Conservation (phyloP, 2,113 vertebrate species). For the Pardalotus punctatus region DNA sequence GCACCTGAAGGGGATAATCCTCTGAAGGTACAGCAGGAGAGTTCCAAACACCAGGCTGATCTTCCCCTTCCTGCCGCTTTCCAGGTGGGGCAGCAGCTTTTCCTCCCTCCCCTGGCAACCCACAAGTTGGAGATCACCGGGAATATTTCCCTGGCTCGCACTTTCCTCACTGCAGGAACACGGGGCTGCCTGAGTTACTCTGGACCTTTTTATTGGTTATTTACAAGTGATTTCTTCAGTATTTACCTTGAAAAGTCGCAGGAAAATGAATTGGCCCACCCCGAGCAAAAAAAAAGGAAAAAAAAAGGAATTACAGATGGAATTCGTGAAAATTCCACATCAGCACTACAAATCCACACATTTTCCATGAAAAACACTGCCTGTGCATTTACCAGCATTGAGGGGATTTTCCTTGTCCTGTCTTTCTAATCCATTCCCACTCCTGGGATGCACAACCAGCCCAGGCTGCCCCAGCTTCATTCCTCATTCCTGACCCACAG, state of each 20-base stretch:
- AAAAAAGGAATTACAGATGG: rapidly evolving
- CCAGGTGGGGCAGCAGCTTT: background rate
- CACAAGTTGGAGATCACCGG: background rate
- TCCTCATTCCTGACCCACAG: rapidly evolving
- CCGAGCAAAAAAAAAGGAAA: background rate
- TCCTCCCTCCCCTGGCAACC: background rate
- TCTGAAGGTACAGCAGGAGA: background rate
- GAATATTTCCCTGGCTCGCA: rapidly evolving
- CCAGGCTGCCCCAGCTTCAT: background rate
- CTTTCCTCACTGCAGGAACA: background rate
- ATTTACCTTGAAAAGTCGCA: background rate
- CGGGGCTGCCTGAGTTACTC: background rate
- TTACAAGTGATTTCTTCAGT: background rate
- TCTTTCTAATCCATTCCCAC: background rate
- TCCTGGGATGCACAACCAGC: background rate
- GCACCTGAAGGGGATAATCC: background rate
- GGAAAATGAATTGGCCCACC: background rate
- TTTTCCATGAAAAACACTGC: background rate
- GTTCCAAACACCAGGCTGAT: rapidly evolving
- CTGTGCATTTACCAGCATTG: background rate
- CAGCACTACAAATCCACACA: background rate
- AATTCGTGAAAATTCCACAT: background rate
- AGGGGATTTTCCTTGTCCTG: background rate
- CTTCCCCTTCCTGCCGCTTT: background rate
- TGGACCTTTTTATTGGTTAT: background rate